Evolutionary conservation across 2,888 invertebrate species (phyloP).

Genomic region (Axea sp.): DNA sequence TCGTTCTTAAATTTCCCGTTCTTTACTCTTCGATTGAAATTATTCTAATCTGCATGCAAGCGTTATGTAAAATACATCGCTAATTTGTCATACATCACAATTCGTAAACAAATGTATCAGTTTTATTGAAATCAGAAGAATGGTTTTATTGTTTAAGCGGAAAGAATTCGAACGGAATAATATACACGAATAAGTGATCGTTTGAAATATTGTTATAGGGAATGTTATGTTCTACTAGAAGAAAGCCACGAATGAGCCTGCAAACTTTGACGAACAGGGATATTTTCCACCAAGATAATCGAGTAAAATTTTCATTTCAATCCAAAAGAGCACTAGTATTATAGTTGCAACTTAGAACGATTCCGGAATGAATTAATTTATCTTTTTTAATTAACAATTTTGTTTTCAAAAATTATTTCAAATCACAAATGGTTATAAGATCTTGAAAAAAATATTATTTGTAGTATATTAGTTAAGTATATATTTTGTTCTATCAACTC

Average conservation of each 20-base stretch:
- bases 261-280: conserved; percentile 59
- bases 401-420: too few species aligned
- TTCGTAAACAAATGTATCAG: conserved; percentile 6
- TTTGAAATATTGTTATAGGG: conserved; percentile 60
- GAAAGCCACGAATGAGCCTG: conserved; percentile 62
- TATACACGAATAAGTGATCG: conserved; percentile 13
- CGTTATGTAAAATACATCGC: neutral
- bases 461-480: too few species aligned
- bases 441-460: too few species aligned
- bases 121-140: neutral
- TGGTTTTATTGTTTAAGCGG: neutral
- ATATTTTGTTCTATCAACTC: too few species aligned
- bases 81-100: conserved; percentile 7
- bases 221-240: conserved; percentile 57
- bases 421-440: too few species aligned
- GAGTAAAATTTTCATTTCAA: conserved; percentile 56
- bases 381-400: too few species aligned
- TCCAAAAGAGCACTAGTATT: conserved; percentile 33
- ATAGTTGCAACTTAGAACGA: conserved; percentile 34
- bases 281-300: conserved; percentile 57
- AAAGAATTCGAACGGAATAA: neutral
- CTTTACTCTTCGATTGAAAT: conserved; percentile 4
- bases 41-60: conserved; percentile 28
- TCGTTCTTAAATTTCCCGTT: neutral
- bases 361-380: conserved; percentile 18